Evolutionary conservation across 2,113 vertebrate genomes (phyloP).

Genomic region (Mugil cephalus): DNA sequence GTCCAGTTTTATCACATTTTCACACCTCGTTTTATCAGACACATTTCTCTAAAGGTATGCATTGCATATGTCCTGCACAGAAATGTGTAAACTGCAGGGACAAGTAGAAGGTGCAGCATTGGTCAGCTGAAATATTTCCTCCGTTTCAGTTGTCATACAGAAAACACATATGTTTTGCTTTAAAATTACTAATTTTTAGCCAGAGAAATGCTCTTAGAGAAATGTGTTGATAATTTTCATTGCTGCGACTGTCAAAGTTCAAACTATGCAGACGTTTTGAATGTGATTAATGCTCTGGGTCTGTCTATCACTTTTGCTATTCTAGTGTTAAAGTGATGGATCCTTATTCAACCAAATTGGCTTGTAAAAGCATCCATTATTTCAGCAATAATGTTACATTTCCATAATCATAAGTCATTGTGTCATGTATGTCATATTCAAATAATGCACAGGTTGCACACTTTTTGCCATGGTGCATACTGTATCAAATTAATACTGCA

Average conservation of each 20-base stretch:
- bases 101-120: conserved; percentile 15
- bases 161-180: conserved; percentile 11
- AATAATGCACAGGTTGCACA: conserved; percentile 67
- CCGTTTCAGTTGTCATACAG: not conserved
- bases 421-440: conserved; percentile 40
- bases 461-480: conserved; percentile 52
- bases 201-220: conserved; percentile 16
- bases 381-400: conserved; percentile 64
- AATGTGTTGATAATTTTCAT: conserved; percentile 43
- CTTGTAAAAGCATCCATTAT: conserved; percentile 58
- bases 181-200: conserved; percentile 10
- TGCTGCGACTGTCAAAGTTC: conserved; percentile 65
- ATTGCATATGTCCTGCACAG: not conserved
- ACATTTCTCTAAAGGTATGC: conserved; percentile 19
- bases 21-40: conserved; percentile 34
- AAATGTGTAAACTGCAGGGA: conserved; percentile 44
- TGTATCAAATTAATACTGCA: conserved; percentile 53
- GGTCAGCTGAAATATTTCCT: conserved; percentile 6
- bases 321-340: conserved; percentile 40
- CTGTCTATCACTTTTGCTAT: conserved; percentile 35
- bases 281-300: conserved; percentile 73
- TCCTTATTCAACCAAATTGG: conserved; percentile 71
- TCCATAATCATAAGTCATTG: conserved; percentile 22
- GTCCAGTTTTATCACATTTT: conserved; percentile 32
- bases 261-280: conserved; percentile 85